A percentile compares a stretch with the other conserved stretches of the same genome.
These are phyloP conservation scores for Cantharis flavilabris DNA, from an alignment of 2,888 invertebrate species.

Conservation along the genomic window DNA sequence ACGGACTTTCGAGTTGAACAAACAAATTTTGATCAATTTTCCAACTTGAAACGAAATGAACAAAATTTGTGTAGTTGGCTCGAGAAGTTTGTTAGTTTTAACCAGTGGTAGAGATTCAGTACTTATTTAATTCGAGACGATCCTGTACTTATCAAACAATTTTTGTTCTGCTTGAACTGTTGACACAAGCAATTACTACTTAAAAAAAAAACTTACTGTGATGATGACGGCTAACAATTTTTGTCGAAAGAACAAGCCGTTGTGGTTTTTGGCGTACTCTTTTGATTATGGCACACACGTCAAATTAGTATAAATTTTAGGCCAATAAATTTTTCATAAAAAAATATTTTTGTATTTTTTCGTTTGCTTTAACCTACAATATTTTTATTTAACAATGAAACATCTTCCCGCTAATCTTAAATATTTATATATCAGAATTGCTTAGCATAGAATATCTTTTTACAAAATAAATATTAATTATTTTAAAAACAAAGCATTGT, in stretches of 20 bases:
- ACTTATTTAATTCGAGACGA: not conserved
- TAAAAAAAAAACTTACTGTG: not conserved
- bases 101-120: not conserved
- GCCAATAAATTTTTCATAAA: conserved; percentile 35
- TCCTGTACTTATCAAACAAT: not conserved
- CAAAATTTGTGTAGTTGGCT: not conserved
- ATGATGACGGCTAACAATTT: not conserved
- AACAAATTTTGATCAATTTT: not conserved
- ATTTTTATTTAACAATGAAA: conserved; percentile 1
- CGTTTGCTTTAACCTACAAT: not conserved
- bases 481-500: not conserved
- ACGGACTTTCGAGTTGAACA: not conserved
- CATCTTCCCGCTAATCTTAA: not conserved
- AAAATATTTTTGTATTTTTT: conserved; percentile 16
- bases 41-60: not conserved
- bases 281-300: conserved; percentile 24
- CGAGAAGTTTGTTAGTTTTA: not conserved
- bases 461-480: not conserved
- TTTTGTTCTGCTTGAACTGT: not conserved
- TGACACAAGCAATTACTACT: not conserved
- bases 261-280: not conserved
- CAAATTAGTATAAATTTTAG: conserved; percentile 29
- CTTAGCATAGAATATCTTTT: not conserved
- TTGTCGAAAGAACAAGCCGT: not conserved
- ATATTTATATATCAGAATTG: not conserved